Evolutionary conservation across 1,140 invertebrate genomes (phyloP), one percentile per base, ranked within the genome.

Genomic region (Bradysia coprophila): DNA sequence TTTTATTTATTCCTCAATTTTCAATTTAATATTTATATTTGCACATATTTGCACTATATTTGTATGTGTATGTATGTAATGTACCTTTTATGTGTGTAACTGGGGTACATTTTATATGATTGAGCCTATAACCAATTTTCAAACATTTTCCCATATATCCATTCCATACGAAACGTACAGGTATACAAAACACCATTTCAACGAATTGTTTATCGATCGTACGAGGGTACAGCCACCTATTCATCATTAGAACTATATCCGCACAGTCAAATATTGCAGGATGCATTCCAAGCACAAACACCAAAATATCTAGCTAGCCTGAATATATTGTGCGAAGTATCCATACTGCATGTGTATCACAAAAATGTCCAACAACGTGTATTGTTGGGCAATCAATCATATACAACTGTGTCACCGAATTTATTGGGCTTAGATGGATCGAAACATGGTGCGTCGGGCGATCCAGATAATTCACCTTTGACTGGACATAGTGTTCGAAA

Each of bases 381-480:
- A 8, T 40, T 46, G 1, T 45, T 60, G 5, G 55, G 52, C 44
- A 53, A 45, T 16, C 46, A 48, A 38, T 50, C 55, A 41, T 52
- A 52, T 3, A 59, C 57, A 24, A 61, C 58, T 32, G 54, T 55
- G 42, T 58, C 57, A 31, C 58, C 58, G 21, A 61, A 60, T 46
- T 46, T 60, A 15, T 43, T 61, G 20, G 57, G 57, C 4, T 53
- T 60, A 1, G 58, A 61, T 41, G 57, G 57, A 13, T 57, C 55
- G 19, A 59, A 57, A 45, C 52, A 52, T 40, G 51, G 48, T 16
- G n/a, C 15, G 28, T 58, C 57, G 42, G 57, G 57, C 16, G 57
- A 61, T 50, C 58, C 58, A 18, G 58, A 61, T 40, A 61, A 61
- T 33, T 61, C 58, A 21, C 53, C 58, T 11, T 47, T 60, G 1